Conservation (phyloP, 2,888 invertebrate species). For the Dexiosoma caninum region DNA sequence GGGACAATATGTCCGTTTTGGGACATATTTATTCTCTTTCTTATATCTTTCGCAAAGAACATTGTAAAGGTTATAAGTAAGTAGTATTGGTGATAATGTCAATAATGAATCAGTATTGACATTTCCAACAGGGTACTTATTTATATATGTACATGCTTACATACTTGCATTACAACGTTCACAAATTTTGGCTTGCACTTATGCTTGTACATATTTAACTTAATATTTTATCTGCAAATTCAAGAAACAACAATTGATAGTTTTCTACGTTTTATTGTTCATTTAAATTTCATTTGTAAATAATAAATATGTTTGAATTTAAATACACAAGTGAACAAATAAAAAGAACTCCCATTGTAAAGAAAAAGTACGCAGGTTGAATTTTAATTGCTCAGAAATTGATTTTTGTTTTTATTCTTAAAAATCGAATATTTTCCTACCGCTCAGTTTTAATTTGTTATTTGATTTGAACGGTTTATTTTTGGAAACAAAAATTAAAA, state of each 20-base stretch:
- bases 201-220: no score
- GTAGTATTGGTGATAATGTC: no score
- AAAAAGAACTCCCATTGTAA: constrained; percentile 20
- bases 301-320: not conserved
- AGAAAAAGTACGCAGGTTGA: constrained; percentile 44
- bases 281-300: not conserved
- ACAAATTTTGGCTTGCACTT: no score
- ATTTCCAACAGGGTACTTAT: no score
- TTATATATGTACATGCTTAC: no score
- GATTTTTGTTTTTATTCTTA: constrained; percentile 33
- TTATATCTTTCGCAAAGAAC: no score
- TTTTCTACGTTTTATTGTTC: constrained; percentile 34
- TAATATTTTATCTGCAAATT: not conserved
- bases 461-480: constrained; percentile 52
- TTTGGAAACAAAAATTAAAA: constrained; percentile 2
- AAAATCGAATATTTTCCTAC: not conserved
- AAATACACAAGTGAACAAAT: not conserved
- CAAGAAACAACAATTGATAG: not conserved
- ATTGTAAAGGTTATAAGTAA: no score
- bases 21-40: no score
- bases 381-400: constrained; percentile 44
- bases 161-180: no score
- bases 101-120: no score
- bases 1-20: no score
- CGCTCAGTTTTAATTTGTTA: constrained; percentile 50